A percentile compares a stretch with the other conserved stretches of the same genome.
phyloP scores from a whole-genome alignment of 2,888 invertebrate species.

The Archaeoteleia sp. region DNA sequence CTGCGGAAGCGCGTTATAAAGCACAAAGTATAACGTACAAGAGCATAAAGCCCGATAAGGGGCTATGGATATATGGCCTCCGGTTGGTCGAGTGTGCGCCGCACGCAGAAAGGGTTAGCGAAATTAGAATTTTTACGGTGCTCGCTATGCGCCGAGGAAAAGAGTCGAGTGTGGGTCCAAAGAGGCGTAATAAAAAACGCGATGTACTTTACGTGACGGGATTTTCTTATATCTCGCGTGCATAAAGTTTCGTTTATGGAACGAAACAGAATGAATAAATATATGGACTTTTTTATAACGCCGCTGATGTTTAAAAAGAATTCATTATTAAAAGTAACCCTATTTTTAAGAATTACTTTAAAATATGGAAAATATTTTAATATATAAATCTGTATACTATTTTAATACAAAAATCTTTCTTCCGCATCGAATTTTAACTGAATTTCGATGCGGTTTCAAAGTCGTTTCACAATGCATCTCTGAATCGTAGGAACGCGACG shows the following conservation, averaged over 20 bases:
- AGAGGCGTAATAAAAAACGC: slow-evolving; percentile 53
- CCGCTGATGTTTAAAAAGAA: no score
- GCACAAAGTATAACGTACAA: slow-evolving; percentile 69
- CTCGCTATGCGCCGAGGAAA: slow-evolving; percentile 46
- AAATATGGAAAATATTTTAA: no score
- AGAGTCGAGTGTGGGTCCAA: slow-evolving; percentile 39
- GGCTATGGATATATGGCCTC: slow-evolving; percentile 60
- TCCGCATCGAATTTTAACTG: no score
- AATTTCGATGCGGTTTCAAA: no score
- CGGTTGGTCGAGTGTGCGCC: slow-evolving; percentile 28
- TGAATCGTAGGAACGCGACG: no score
- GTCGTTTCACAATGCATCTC: no score
- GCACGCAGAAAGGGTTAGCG: slow-evolving; percentile 54
- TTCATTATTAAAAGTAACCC: no score
- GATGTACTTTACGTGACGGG: slow-evolving; percentile 57
- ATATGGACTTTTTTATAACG: slow-evolving; percentile 2
- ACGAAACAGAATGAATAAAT: slow-evolving; percentile 2
- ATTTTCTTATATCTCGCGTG: slow-evolving; percentile 52
- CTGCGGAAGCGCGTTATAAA: slow-evolving; percentile 61
- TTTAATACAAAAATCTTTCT: no score
- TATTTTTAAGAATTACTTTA: no score
- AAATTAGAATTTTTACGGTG: slow-evolving; percentile 70
- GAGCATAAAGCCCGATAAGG: slow-evolving; percentile 70
- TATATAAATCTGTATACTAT: no score
- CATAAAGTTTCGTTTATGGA: slow-evolving; percentile 44